phyloP scores from a whole-genome alignment of 64 coral and sea anemone genomes.

The Stichodactyla mertensii region DNA sequence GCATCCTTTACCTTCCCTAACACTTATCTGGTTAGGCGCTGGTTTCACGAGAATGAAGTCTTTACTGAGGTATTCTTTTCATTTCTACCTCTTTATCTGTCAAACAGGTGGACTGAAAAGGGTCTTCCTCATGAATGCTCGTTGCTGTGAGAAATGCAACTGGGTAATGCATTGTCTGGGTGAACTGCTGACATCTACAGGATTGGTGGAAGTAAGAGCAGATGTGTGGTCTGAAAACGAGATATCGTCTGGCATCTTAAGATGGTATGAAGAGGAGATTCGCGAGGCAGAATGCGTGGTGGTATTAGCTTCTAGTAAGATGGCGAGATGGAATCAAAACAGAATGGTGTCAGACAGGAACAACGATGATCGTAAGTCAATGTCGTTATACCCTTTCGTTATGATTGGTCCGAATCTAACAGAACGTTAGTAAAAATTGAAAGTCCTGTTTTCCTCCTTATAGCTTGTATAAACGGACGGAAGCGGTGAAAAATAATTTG shows the following conservation, averaged over 20 bases:
- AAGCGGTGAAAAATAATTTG: conserved; percentile 20
- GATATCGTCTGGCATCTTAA: conserved; percentile 48
- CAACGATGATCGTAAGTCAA: background rate
- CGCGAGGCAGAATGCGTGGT: conserved; percentile 61
- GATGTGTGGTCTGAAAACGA: conserved; percentile 67
- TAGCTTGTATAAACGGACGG: conserved; percentile 10
- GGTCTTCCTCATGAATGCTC: conserved; percentile 59
- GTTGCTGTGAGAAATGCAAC: conserved; percentile 70
- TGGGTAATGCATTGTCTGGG: conserved; percentile 69
- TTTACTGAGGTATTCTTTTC: background rate
- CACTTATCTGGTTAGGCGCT: background rate
- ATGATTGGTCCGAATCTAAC: background rate
- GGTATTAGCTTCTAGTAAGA: conserved; percentile 33
- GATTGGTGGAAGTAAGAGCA: conserved; percentile 40
- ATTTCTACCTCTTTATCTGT: background rate
- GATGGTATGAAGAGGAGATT: conserved; percentile 79
- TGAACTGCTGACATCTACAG: conserved; percentile 45
- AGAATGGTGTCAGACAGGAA: background rate
- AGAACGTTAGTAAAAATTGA: no score
- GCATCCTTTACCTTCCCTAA: no score
- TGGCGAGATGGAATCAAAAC: conserved; percentile 30
- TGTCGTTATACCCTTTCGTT: background rate
- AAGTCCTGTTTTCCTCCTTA: background rate
- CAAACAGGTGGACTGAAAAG: conserved; percentile 21
- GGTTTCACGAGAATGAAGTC: no score